These are phyloP conservation scores for Crocidura indochinensis DNA, from an alignment of 2,797 vertebrate species.

Conservation along the genomic window DNA sequence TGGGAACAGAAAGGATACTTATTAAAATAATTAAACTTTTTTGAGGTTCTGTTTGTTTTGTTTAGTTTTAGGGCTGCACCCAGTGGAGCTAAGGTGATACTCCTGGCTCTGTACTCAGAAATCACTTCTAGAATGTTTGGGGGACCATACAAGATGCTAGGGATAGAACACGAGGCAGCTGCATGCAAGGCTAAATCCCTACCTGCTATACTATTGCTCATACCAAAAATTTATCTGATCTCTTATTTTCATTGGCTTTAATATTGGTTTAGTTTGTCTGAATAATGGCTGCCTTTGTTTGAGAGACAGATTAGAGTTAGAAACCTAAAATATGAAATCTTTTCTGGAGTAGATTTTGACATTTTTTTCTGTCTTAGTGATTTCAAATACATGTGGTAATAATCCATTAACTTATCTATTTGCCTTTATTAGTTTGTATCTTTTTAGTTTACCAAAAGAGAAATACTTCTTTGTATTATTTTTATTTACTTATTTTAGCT, in stretches of 20 bases:
- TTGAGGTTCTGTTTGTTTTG: background rate
- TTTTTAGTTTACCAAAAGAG: conserved; percentile 11
- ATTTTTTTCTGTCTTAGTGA: background rate
- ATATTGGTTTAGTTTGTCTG: no score
- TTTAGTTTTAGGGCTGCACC: no score
- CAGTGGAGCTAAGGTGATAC: no score
- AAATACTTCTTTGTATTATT: background rate
- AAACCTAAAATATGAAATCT: background rate
- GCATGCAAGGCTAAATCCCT: no score
- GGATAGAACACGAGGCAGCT: no score
- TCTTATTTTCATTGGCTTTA: background rate
- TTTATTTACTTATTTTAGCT: background rate
- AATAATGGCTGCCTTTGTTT: background rate
- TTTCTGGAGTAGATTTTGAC: background rate
- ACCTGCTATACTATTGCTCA: no score
- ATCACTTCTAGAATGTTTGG: no score
- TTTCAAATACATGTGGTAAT: background rate
- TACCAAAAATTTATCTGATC: no score
- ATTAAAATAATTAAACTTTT: conserved; percentile 23
- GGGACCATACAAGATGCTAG: no score
- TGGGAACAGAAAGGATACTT: background rate
- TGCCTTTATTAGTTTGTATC: background rate
- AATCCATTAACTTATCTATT: background rate
- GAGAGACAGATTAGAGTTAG: background rate
- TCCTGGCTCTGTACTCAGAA: no score